phyloP scores from a whole-genome alignment of 2,113 vertebrate species.

The Litocranius walleri region DNA sequence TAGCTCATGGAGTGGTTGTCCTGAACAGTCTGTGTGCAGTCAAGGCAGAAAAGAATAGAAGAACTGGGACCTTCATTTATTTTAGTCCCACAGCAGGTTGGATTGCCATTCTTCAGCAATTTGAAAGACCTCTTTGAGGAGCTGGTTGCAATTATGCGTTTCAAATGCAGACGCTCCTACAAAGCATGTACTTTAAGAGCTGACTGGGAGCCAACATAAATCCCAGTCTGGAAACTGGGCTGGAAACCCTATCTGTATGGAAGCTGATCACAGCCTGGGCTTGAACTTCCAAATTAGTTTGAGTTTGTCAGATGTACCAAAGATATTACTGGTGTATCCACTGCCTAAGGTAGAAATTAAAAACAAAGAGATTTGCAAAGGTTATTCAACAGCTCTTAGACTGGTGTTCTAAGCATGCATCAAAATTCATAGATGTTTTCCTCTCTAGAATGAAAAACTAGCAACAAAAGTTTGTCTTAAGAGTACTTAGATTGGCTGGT shows the following conservation, averaged over 20 bases:
- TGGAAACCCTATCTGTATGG: not conserved
- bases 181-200: constrained; percentile 31
- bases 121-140: constrained; percentile 50
- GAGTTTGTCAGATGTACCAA: not conserved
- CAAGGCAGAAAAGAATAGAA: constrained; percentile 49
- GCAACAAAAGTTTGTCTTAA: not conserved
- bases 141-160: constrained; percentile 45
- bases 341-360: not conserved
- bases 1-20: constrained; percentile 43
- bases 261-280: not conserved
- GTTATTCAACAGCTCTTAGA: not conserved
- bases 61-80: constrained; percentile 43
- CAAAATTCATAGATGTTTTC: not conserved
- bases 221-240: constrained; percentile 50
- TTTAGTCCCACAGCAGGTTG: constrained; percentile 68
- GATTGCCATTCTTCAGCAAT: constrained; percentile 51
- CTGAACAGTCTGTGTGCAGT: constrained; percentile 29
- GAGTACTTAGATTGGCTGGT: not conserved
- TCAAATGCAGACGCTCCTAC: constrained; percentile 33
- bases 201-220: not conserved
- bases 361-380: not conserved
- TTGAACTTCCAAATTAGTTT: not conserved
- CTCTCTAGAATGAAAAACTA: not conserved
- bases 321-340: not conserved
- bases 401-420: not conserved